A percentile compares a stretch with the other conserved stretches of the same genome.
These are phyloP conservation scores for Ifrita kowaldi DNA, from an alignment of 2,113 vertebrate genomes.

Conservation along the genomic window DNA sequence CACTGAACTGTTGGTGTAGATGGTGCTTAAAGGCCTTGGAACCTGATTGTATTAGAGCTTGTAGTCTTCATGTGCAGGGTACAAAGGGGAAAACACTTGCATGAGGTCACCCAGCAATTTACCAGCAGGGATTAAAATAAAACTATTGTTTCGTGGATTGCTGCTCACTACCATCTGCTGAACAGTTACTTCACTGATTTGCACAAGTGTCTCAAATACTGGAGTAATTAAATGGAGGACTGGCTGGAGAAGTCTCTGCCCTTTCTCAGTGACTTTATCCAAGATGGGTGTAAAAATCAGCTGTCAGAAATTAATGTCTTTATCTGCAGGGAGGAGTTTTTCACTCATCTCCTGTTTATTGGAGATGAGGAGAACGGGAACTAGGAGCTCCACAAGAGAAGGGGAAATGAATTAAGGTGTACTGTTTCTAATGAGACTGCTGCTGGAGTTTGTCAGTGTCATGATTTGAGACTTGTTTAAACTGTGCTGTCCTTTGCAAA, in stretches of 20 bases:
- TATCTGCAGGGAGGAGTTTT: not conserved
- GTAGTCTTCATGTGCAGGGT: not conserved
- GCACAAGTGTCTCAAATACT: not conserved
- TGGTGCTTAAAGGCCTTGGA: not conserved
- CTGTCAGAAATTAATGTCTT: not conserved
- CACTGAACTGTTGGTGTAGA: not conserved
- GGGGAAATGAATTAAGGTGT: slow-evolving; percentile 1
- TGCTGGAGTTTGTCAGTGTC: slow-evolving; percentile 44
- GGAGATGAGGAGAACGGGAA: not conserved
- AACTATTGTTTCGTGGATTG: not conserved
- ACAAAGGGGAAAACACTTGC: not conserved
- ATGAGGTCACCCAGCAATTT: not conserved
- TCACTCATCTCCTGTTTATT: slow-evolving; percentile 29
- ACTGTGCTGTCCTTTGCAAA: slow-evolving; percentile 1
- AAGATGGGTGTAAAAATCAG: not conserved
- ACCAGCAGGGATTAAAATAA: not conserved
- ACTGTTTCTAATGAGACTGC: not conserved
- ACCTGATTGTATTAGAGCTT: not conserved
- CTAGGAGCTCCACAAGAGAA: not conserved
- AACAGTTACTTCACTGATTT: not conserved
- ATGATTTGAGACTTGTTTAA: slow-evolving; percentile 11
- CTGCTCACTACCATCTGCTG: not conserved
- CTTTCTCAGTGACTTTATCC: not conserved
- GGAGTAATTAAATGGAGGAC: not conserved
- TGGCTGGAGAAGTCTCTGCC: not conserved